Base-by-base conservation (phyloP, 1,140 invertebrate species). In the Drosophila prosaltans region DNA sequence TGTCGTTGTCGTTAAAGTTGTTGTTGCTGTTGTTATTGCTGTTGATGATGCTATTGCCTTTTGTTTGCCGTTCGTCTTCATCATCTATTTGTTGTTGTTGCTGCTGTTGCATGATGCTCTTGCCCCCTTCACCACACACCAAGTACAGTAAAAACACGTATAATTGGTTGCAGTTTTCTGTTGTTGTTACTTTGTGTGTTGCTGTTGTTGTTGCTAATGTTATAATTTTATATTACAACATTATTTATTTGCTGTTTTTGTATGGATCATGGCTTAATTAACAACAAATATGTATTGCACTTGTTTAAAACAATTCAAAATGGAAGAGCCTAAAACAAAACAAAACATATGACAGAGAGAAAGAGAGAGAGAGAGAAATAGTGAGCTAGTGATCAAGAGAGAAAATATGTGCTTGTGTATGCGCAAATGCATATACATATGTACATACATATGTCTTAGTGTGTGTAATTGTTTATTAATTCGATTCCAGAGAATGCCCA, bases 71-170 rank as follows among this genome's bases (percentile, higher is more conserved):
- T 26, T 26, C 41, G 21, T 51, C 21, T 26, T 24, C 45, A 51
- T 51, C 45, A 51, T 51, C 5, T 51, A 21, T 26, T 51, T 51
- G 65, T 16, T 54, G 59, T 21, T 61, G 57, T 60, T 67, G 40
- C 39, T 66, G 55, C 24, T 66, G 72, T 67, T 72, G 58, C 78
- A 75, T 78, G 67, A 66, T 74, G 74, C 66, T 43, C 11, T 43
- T 72, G 80, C 41, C 71, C 77, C 51, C 74, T 74, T 76, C 65
- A 64, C 57, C 8, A 26, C 60, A 39, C 28, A 60, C 40, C 69
- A 67, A 77, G 79, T 81, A 81, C 79, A 81, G 79, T 81, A 76
- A 75, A 77, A 81, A 59, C 67, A 51, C 45, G 45, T 51, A 51
- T 48, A 48, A 8, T 48, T 68, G 48, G 73, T 80, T 59, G 60